A percentile compares a stretch with the other conserved stretches of the same genome.
phyloP scores from a whole-genome alignment of 2,888 invertebrate genomes.

The Trissonchulus sp. region DNA sequence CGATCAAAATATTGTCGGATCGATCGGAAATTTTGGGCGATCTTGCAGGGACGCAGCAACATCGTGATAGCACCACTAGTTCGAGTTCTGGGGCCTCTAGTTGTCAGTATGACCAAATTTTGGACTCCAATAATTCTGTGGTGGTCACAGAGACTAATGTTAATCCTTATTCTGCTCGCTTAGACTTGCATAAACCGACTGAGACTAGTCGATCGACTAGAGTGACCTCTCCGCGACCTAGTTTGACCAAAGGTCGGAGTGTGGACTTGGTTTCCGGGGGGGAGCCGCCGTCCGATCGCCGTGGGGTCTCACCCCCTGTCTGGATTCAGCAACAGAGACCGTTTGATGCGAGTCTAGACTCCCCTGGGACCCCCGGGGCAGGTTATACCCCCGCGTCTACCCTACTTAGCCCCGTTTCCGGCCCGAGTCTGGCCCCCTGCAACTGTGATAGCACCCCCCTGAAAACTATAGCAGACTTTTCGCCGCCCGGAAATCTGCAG shows the following conservation, averaged over 20 bases:
- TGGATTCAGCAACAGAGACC: background rate
- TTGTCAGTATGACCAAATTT: background rate
- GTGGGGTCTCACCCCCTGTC: background rate
- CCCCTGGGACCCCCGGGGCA: background rate
- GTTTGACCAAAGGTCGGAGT: background rate
- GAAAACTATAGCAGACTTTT: background rate
- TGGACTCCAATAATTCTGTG: background rate
- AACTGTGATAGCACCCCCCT: background rate
- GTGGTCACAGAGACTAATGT: background rate
- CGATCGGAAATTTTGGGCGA: slow-evolving; percentile 16
- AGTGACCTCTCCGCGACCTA: background rate
- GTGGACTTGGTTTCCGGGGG: background rate
- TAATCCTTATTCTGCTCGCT: background rate
- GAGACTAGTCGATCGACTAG: background rate
- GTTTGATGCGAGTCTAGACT: background rate
- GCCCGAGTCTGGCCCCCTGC: background rate
- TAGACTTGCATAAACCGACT: background rate
- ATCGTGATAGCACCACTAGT: too few species aligned
- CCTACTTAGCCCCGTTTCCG: too few species aligned
- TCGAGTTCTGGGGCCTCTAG: background rate
- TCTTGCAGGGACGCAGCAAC: background rate
- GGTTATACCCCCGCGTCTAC: background rate
- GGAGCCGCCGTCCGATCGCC: background rate
- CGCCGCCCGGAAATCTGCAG: slow-evolving; percentile 16
- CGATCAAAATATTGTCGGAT: slow-evolving; percentile 24